A percentile compares a stretch with the other conserved stretches of the same genome.
Evolutionary conservation across 2,797 vertebrate genomes (phyloP).

Genomic region (Mareca penelope): DNA sequence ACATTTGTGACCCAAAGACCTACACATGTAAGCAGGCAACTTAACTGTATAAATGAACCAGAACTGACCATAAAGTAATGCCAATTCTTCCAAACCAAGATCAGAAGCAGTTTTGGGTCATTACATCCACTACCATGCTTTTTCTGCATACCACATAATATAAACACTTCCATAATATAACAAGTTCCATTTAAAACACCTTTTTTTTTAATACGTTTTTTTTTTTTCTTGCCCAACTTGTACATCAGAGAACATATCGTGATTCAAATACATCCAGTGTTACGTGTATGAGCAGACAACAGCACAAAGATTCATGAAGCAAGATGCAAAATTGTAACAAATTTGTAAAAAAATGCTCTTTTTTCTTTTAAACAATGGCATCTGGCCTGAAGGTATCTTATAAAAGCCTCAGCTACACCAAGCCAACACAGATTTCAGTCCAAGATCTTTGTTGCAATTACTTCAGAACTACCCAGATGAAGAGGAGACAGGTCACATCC

Average conservation of each 20-base stretch:
- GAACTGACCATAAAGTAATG: neutral
- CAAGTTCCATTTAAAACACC: neutral
- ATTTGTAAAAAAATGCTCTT: neutral
- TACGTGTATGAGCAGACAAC: neutral
- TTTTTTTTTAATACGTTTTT: neutral
- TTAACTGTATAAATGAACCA: neutral
- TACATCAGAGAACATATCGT: neutral
- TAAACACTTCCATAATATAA: neutral
- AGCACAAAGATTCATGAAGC: rapidly evolving
- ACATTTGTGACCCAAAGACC: neutral
- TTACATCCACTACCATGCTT: neutral
- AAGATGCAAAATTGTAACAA: neutral
- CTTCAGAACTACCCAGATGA: neutral
- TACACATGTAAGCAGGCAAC: neutral
- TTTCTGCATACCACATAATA: neutral
- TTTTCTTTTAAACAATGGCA: neutral
- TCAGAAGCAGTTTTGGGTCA: neutral
- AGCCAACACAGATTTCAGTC: neutral
- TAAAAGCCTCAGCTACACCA: neutral
- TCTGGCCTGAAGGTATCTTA: neutral
- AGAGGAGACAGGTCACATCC: neutral
- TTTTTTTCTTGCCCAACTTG: neutral
- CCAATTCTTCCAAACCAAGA: neutral
- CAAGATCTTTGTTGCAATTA: neutral
- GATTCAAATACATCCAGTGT: neutral